A percentile compares a stretch with the other conserved stretches of the same genome.
phyloP scores from a whole-genome alignment of 2,888 invertebrate species.

The Parnassius glacialis region DNA sequence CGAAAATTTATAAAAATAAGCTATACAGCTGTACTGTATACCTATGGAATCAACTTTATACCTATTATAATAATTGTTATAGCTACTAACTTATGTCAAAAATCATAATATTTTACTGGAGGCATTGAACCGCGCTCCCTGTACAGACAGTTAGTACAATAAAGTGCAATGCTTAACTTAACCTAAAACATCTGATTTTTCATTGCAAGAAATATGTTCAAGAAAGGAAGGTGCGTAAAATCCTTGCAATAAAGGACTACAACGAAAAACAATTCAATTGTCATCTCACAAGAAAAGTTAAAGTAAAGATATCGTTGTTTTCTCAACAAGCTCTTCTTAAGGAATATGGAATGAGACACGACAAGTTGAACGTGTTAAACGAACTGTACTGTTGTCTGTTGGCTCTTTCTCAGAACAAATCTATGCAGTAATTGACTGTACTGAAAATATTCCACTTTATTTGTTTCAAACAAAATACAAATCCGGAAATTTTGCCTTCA shows the following conservation, averaged over 20 bases:
- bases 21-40: too few relatives aligned
- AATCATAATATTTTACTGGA: too few relatives aligned
- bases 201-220: neutral
- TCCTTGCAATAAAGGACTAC: conserved; percentile 7
- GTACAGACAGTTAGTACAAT: too few relatives aligned
- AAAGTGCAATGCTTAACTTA: too few relatives aligned
- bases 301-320: conserved; percentile 28
- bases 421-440: conserved; percentile 12
- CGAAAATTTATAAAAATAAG: too few relatives aligned
- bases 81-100: too few relatives aligned
- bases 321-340: conserved; percentile 33
- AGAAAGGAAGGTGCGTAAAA: neutral
- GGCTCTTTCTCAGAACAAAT: conserved; percentile 31
- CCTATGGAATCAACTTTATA: too few relatives aligned
- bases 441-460: conserved; percentile 15
- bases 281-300: conserved; percentile 23
- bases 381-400: conserved; percentile 35
- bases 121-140: too few relatives aligned
- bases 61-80: too few relatives aligned
- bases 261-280: conserved; percentile 22
- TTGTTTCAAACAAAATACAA: too few relatives aligned
- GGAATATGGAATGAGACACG: conserved; percentile 40
- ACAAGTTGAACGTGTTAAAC: conserved; percentile 34
- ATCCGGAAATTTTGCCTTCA: too few relatives aligned
- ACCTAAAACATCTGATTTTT: neutral